Percentiles rank a stretch among this genome's conserved stretches.
Evolutionary conservation across 2,797 vertebrate genomes (phyloP).

Genomic region (Bradypodion ventrale): DNA sequence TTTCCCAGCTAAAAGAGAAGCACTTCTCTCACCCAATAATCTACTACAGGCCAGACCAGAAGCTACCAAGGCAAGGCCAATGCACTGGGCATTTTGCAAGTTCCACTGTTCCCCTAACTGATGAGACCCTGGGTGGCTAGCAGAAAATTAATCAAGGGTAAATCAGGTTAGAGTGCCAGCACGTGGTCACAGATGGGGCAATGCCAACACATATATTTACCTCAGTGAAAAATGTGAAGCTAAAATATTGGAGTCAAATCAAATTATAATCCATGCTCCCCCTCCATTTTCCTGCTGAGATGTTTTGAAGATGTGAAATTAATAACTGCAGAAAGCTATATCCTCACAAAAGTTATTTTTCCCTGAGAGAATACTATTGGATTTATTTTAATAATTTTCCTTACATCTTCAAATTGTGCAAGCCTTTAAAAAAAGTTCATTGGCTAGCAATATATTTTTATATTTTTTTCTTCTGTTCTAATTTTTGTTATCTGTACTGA

Average conservation of each 20-base stretch:
- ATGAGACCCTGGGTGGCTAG: no score
- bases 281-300: background rate
- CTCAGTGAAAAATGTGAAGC: background rate
- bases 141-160: no score
- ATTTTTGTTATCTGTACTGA: constrained; percentile 31
- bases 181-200: no score
- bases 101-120: no score
- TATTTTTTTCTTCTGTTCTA: constrained; percentile 33
- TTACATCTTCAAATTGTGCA: background rate
- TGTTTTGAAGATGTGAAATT: constrained; percentile 11
- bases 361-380: background rate
- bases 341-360: background rate
- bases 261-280: background rate
- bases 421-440: background rate
- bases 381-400: constrained; percentile 22
- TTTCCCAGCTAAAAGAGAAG: no score
- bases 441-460: background rate
- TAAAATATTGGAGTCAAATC: background rate
- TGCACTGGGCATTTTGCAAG: no score
- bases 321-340: constrained; percentile 6
- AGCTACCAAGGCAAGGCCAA: no score
- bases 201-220: background rate
- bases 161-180: no score
- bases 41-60: no score
- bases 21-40: no score